phyloP scores from a whole-genome alignment of 2,888 invertebrate species.

The Cartodere bifasciata region DNA sequence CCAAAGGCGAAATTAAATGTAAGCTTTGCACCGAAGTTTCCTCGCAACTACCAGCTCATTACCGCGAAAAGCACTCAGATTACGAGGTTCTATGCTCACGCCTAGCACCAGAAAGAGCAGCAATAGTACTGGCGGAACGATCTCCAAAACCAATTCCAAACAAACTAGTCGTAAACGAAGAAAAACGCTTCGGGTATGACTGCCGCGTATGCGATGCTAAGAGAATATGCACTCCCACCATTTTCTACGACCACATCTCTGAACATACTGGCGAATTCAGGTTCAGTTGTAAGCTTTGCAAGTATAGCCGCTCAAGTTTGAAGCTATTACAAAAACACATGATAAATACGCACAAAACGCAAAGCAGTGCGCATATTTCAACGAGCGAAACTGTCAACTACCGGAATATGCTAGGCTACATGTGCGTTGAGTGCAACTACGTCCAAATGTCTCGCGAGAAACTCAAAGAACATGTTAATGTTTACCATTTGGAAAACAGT shows the following conservation, averaged over 20 bases:
- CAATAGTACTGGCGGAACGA: constrained; percentile 36
- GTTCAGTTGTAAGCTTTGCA: constrained; percentile 50
- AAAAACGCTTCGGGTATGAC: constrained; percentile 17
- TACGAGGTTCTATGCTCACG: constrained; percentile 54
- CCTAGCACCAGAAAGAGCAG: constrained; percentile 40
- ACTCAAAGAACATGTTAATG: constrained; percentile 48
- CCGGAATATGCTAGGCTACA: constrained; percentile 40
- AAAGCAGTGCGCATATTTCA: constrained; percentile 2
- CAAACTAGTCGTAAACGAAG: constrained; percentile 2
- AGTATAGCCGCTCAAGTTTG: constrained; percentile 21
- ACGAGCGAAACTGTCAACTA: constrained; percentile 11
- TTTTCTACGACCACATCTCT: constrained; percentile 60
- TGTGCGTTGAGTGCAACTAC: constrained; percentile 62
- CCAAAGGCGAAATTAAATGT: constrained; percentile 39
- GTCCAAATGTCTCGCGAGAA: constrained; percentile 51
- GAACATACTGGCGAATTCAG: constrained; percentile 70
- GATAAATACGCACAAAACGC: constrained; percentile 11
- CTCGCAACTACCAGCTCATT: constrained; percentile 52
- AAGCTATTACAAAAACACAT: constrained; percentile 25
- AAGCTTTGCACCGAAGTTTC: constrained; percentile 47
- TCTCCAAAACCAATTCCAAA: constrained; percentile 20
- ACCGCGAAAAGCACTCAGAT: constrained; percentile 48
- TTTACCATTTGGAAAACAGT: constrained; percentile 40
- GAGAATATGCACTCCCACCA: constrained; percentile 14
- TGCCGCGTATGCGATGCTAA: constrained; percentile 31